A percentile compares a stretch with the other conserved stretches of the same genome.
phyloP scores from a whole-genome alignment of 2,888 invertebrate species.

The Gasteruption jaculator region DNA sequence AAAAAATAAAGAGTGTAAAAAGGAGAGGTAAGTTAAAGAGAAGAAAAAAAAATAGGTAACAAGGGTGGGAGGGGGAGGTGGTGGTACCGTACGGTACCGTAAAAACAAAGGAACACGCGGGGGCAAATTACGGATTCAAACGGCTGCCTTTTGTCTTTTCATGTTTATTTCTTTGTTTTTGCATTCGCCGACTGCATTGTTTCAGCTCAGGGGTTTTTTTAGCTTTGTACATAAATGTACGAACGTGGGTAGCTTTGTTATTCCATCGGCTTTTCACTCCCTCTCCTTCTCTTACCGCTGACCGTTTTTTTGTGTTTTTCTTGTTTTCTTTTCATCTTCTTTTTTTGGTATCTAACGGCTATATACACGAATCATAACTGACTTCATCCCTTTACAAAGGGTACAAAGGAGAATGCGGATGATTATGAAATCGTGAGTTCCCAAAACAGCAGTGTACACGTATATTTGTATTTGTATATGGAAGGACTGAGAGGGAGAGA shows the following conservation, averaged over 20 bases:
- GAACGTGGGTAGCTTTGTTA: conserved; percentile 37
- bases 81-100: conserved; percentile 29
- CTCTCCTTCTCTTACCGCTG: conserved; percentile 21
- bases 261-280: conserved; percentile 33
- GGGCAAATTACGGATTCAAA: conserved; percentile 50
- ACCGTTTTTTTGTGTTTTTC: conserved; percentile 23
- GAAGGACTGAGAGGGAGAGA: conserved; percentile 10
- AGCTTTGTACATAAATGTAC: conserved; percentile 31
- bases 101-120: conserved; percentile 43
- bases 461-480: no score
- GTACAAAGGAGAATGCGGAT: no score
- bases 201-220: conserved; percentile 34
- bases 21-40: no score
- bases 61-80: conserved; percentile 17
- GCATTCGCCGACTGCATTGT: conserved; percentile 45
- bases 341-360: no score
- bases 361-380: no score
- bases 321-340: conserved; percentile 25
- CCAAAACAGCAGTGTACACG: no score
- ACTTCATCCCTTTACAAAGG: no score
- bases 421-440: no score
- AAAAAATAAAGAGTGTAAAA: conserved; percentile 10
- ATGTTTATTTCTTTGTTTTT: conserved; percentile 50
- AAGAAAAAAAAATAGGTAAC: no score
- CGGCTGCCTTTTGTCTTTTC: conserved; percentile 47